Evolutionary conservation across 2,888 invertebrate genomes (phyloP).

Genomic region (Marronus borbonicus): DNA sequence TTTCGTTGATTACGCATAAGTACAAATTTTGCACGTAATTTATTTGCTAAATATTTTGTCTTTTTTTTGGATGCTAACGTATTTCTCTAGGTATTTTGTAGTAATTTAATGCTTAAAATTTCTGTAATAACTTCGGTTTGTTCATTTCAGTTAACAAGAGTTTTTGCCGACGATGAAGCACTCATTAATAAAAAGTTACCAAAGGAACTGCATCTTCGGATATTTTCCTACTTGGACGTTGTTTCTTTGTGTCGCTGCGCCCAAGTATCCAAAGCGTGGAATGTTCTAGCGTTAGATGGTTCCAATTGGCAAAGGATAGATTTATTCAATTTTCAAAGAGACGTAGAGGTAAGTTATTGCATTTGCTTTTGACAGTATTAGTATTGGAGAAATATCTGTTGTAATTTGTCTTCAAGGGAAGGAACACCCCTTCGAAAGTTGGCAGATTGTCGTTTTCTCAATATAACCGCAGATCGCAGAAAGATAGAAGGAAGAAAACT

Average conservation of each 20-base stretch:
- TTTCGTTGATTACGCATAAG: background rate
- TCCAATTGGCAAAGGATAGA: slow-evolving; percentile 99
- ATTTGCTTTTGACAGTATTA: too few relatives aligned
- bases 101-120: background rate
- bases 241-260: slow-evolving; percentile 96
- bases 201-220: slow-evolving; percentile 94
- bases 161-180: slow-evolving; percentile 86
- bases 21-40: background rate
- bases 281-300: slow-evolving; percentile 96
- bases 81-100: background rate
- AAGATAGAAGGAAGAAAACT: too few relatives aligned
- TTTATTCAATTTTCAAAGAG: slow-evolving; percentile 97
- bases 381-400: too few relatives aligned
- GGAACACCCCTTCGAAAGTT: too few relatives aligned
- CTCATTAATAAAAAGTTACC: slow-evolving; percentile 96
- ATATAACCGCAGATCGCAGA: too few relatives aligned
- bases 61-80: background rate
- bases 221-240: slow-evolving; percentile 96
- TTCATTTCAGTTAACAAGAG: slow-evolving; percentile 80
- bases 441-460: too few relatives aligned
- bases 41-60: background rate
- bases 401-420: too few relatives aligned
- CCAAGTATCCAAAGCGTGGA: slow-evolving; percentile 88
- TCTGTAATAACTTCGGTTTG: slow-evolving; percentile 2
- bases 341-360: slow-evolving; percentile 86